A percentile compares a stretch with the other conserved stretches of the same genome.
phyloP scores from a whole-genome alignment of 2,888 invertebrate species.

The Calameuta idolon region DNA sequence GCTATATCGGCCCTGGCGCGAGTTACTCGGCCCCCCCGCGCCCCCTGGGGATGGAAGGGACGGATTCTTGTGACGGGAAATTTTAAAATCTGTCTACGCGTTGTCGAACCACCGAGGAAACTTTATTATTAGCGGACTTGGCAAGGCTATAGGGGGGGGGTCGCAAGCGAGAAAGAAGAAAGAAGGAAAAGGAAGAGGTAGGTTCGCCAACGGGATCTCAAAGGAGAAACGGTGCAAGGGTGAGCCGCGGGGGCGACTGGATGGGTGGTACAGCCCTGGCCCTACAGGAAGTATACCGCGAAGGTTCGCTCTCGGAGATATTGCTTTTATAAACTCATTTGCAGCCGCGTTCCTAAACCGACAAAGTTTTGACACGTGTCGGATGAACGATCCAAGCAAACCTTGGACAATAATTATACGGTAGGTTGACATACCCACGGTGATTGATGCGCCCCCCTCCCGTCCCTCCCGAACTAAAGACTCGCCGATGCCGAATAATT shows the following conservation, averaged over 20 bases:
- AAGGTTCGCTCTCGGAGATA: constrained; percentile 52
- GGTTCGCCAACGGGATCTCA: background rate
- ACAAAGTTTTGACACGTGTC: constrained; percentile 29
- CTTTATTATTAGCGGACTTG: constrained; percentile 64
- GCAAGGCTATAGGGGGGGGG: background rate
- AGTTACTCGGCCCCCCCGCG: constrained; percentile 8
- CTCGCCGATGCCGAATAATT: constrained; percentile 60
- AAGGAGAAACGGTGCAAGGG: background rate
- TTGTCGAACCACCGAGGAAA: constrained; percentile 66
- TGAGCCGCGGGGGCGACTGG: constrained; percentile 15
- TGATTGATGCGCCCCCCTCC: constrained; percentile 53
- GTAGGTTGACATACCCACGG: constrained; percentile 44
- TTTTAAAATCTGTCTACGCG: constrained; percentile 68
- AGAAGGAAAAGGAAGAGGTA: background rate
- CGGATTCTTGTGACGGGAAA: constrained; percentile 65
- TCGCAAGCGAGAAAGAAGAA: background rate
- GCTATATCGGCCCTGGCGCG: constrained; percentile 17
- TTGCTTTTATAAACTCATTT: constrained; percentile 67
- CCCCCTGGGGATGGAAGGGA: constrained; percentile 24
- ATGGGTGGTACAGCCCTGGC: constrained; percentile 13
- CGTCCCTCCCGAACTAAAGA: constrained; percentile 46
- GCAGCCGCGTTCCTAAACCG: constrained; percentile 50
- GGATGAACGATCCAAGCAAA: background rate
- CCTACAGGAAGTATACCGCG: constrained; percentile 26
- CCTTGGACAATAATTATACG: background rate